Evolutionary conservation across 2,113 vertebrate species (phyloP), one percentile per base, ranked within the genome.

Genomic region (Copsychus sechellarum): DNA sequence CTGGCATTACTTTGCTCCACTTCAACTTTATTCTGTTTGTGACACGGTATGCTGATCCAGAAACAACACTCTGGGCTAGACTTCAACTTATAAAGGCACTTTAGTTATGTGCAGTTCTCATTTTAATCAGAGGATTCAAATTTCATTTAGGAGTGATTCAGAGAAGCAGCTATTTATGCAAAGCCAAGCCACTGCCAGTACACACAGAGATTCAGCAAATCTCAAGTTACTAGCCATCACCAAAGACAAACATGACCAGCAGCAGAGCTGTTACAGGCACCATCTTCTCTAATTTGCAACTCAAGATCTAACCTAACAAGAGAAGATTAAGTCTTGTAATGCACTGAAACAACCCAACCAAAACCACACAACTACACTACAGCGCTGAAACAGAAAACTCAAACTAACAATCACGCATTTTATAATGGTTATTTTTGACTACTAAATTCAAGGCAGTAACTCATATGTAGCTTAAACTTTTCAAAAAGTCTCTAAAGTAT

Each of bases 141-240:
- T 96, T 93, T 96, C 93, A 64, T 38, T 16, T 40, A 62, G 57
- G 70, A 54, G 26, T 6, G 45, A 81, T 28, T 61, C 21, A 57
- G 67, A 91, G 57, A 94, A 81, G 5, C 36, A 76, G 53, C 45
- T 48, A 81, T 48, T 77, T 54, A 42, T 61, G 77, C 50, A 95
- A 66, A 91, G 57, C 58, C 70, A 69, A 61, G 66, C 29, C 48
- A 72, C 24, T 65, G 81, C 78, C 71, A 57, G 84, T 16, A 61
- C 38, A 65, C 2, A 8, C 50, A 71, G 24, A 60, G 54, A 86
- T 40, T 90, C 88, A 93, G 93, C 93, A 86, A 85, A 88, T 90
- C 60, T 97, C 95, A 79, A 5, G 42, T 97, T 96, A 91, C 97
- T 54, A 69, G 53, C 38, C 47, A 33, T 40, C 64, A 73, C 12